A percentile compares a stretch with the other conserved stretches of the same genome.
phyloP scores from a whole-genome alignment of 1,140 invertebrate species.

The Euwallacea similis region DNA sequence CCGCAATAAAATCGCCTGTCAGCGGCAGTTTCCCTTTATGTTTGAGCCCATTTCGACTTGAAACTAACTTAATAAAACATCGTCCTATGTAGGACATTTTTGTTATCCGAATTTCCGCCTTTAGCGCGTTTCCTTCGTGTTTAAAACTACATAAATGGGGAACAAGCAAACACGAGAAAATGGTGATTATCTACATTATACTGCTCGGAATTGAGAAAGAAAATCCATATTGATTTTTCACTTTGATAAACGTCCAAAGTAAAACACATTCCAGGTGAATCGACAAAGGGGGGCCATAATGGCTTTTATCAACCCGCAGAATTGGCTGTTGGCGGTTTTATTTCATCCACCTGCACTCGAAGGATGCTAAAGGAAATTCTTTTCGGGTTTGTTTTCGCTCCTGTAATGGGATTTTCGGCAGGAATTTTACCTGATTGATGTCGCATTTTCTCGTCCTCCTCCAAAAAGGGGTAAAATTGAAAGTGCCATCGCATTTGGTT shows the following conservation, averaged over 20 bases:
- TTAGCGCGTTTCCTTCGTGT: too few relatives aligned
- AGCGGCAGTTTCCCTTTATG: constrained; percentile 6
- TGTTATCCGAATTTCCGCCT: too few relatives aligned
- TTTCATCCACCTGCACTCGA: constrained; percentile 27
- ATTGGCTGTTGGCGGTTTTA: constrained; percentile 35
- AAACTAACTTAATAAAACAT: constrained; percentile 2
- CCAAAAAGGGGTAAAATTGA: constrained; percentile 9
- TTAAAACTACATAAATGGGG: too few relatives aligned
- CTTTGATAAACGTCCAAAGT: too few relatives aligned
- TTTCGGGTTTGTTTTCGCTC: constrained; percentile 20
- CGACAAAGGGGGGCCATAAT: constrained; percentile 7
- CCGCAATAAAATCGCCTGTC: constrained; percentile 19
- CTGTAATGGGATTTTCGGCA: constrained; percentile 11
- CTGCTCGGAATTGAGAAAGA: too few relatives aligned
- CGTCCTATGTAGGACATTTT: not conserved
- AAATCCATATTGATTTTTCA: too few relatives aligned
- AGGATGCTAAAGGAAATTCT: constrained; percentile 15
- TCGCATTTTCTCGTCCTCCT: constrained; percentile 5
- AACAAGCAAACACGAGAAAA: too few relatives aligned
- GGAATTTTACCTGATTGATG: constrained; percentile 16
- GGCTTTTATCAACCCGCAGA: constrained; percentile 28
- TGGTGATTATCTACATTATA: too few relatives aligned
- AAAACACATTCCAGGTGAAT: constrained; percentile 10
- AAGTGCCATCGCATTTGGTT: not conserved
- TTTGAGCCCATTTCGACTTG: not conserved